phyloP scores from a whole-genome alignment of 2,888 invertebrate genomes.

The Cremastinae sp. region DNA sequence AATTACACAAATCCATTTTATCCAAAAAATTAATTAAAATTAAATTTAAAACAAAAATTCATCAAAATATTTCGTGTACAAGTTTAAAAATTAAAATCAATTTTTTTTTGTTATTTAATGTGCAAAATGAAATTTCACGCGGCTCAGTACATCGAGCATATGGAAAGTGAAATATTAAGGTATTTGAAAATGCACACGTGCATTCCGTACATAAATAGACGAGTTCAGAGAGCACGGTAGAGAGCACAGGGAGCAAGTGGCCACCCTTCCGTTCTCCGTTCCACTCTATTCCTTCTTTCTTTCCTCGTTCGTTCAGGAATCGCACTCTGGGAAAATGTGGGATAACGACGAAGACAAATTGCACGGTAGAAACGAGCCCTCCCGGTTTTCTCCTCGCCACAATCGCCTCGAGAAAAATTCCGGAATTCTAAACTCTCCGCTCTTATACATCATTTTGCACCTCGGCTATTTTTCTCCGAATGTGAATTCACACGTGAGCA shows the following conservation, averaged over 20 bases:
- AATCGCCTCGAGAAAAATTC: constrained; percentile 20
- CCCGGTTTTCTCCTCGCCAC: not conserved
- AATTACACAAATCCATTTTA: too few relatives aligned
- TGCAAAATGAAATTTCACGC: too few relatives aligned
- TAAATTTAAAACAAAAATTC: too few relatives aligned
- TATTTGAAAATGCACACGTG: not conserved
- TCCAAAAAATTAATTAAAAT: too few relatives aligned
- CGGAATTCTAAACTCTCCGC: constrained; percentile 3
- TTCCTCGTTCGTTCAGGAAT: constrained; percentile 18
- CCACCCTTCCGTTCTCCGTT: constrained; percentile 6
- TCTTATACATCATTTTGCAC: constrained; percentile 11
- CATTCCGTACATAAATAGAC: constrained; percentile 2
- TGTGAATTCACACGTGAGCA: too few relatives aligned
- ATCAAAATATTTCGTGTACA: too few relatives aligned
- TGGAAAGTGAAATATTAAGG: too few relatives aligned
- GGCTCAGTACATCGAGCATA: too few relatives aligned
- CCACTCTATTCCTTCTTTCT: constrained; percentile 37
- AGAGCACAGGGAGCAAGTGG: not conserved
- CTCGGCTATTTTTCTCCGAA: not conserved
- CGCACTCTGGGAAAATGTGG: not conserved
- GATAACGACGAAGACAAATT: constrained; percentile 34
- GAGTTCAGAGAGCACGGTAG: not conserved
- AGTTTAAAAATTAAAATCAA: too few relatives aligned
- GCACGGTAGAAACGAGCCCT: not conserved
- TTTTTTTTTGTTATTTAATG: too few relatives aligned